Evolutionary conservation across 1,140 invertebrate genomes (phyloP).

Genomic region (Adelges cooleyi): DNA sequence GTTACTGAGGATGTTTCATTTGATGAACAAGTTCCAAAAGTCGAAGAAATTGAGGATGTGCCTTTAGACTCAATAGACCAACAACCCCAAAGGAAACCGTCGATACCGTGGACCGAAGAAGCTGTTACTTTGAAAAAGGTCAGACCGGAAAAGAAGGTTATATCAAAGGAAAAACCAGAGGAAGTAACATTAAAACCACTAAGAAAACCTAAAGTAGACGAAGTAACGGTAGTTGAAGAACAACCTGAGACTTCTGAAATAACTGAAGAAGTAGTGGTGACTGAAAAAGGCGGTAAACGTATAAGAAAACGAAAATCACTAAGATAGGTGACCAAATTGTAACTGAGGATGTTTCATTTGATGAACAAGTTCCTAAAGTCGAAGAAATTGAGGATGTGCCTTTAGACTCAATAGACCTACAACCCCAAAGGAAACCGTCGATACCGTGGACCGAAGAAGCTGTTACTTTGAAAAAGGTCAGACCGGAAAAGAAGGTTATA

Average conservation of each 20-base stretch:
- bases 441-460: slow-evolving; percentile 34
- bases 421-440: slow-evolving; percentile 4
- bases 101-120: slow-evolving; percentile 35
- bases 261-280: neutral
- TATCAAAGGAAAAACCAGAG: slow-evolving; percentile 39
- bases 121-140: slow-evolving; percentile 33
- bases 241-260: too few relatives aligned
- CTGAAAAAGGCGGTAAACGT: too few relatives aligned
- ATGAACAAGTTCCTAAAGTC: neutral
- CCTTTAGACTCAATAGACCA: too few relatives aligned
- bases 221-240: too few relatives aligned
- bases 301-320: neutral
- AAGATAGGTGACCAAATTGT: neutral
- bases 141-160: slow-evolving; percentile 32
- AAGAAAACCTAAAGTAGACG: neutral
- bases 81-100: slow-evolving; percentile 28
- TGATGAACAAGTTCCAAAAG: too few relatives aligned
- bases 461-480: slow-evolving; percentile 37
- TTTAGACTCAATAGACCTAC: slow-evolving; percentile 13
- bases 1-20: too few relatives aligned
- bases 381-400: neutral
- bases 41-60: too few relatives aligned
- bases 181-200: slow-evolving; percentile 39
- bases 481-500: slow-evolving; percentile 35
- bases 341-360: neutral